Percentiles rank a stretch among this genome's conserved stretches.
phyloP scores from a whole-genome alignment of 92 coral and sea anemone genomes.

The Chrysogorgia sp. region DNA sequence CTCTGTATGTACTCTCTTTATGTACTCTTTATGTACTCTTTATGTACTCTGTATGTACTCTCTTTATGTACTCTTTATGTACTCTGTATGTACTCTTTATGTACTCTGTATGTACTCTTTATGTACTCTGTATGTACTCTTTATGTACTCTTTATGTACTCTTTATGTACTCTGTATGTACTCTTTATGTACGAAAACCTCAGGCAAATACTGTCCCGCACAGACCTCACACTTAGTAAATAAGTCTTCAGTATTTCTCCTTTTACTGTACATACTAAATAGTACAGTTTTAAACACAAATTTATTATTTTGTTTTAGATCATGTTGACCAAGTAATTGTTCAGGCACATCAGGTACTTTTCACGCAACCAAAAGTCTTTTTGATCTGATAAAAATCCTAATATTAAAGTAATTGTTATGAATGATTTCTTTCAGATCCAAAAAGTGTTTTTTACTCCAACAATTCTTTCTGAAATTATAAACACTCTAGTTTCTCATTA shows the following conservation, averaged over 20 bases:
- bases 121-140: too few species aligned
- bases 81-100: too few species aligned
- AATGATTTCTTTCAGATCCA: slow-evolving; percentile 59
- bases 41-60: too few species aligned
- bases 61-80: too few species aligned
- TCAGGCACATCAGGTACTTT: slow-evolving; percentile 74
- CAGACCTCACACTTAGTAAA: too few species aligned
- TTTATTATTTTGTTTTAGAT: slow-evolving; percentile 52
- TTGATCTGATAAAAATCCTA: neutral
- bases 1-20: too few species aligned
- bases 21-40: too few species aligned
- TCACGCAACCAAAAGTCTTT: neutral
- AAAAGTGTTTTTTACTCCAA: slow-evolving; percentile 82
- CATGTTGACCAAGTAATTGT: slow-evolving; percentile 57
- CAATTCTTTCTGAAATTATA: slow-evolving; percentile 77
- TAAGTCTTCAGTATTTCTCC: neutral
- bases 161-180: too few species aligned
- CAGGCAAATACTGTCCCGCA: too few species aligned
- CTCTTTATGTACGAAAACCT: too few species aligned
- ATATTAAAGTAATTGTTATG: neutral
- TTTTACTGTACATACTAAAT: neutral
- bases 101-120: too few species aligned
- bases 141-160: too few species aligned
- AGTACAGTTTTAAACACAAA: neutral
- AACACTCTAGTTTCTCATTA: slow-evolving; percentile 74